Base-by-base conservation (phyloP, 2,113 vertebrate species). In the Eidolon helvum region DNA sequence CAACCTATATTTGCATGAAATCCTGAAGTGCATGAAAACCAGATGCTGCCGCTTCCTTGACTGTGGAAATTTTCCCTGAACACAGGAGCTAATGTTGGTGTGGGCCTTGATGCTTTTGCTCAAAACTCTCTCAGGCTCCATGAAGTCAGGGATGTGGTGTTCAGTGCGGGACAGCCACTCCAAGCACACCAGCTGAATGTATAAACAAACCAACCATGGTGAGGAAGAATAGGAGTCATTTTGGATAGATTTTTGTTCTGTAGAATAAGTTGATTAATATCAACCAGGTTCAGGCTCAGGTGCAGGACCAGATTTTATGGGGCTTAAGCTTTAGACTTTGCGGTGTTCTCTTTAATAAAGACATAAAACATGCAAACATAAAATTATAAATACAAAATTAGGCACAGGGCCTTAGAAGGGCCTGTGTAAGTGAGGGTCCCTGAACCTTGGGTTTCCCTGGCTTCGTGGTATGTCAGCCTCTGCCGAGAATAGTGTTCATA, bases 401-500 rank as follows among this genome's bases (percentile, higher is more conserved):
- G 15, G 14, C 16, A 3, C 33, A n/a, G 55, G 66, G n/a, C 33
- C 57, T 45, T 5, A 1, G n/a, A 24, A n/a, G 48, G 19, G 33
- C 18, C 48, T 12, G 9, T 10, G 21, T 66, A 26, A 21, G 22
- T 1, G 15, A 69, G 26, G n/a, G 4, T 18, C 48, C 77, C 38
- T 3, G 2, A 1, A 18, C 24, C 65, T 45, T 0, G 4, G 0
- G 26, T 11, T 19, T 30, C 28, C 1, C 5, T 50, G 59, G 66
- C 66, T 68, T 15, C 7, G 1, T 2, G 14, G 79, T 3, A 4
- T 0, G 4, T n/a, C n/a, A 1, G 4, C 30, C 50, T 30, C 48
- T 4, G 35, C 2, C 0, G 1, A 35, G 50, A 12, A 4, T 0
- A 0, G 5, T 2, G n/a, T 16, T 2, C 38, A 0, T 0, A 1